Percentiles rank a stretch among this genome's conserved stretches.
These are phyloP conservation scores for Esox niger DNA, from an alignment of 2,113 vertebrate species.

Conservation along the genomic window DNA sequence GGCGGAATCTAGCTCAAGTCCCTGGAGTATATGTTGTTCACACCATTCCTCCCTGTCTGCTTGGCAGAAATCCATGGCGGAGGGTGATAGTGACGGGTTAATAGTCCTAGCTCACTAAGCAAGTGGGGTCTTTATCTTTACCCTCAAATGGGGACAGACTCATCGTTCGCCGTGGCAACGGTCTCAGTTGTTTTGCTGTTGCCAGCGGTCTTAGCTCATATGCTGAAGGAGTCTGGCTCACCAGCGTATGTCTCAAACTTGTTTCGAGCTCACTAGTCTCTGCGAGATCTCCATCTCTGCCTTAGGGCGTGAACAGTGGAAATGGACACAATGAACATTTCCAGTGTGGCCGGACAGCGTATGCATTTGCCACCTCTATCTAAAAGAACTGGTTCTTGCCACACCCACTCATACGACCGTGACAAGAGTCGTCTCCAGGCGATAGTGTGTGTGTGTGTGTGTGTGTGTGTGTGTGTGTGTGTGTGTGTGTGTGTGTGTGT, in stretches of 20 bases:
- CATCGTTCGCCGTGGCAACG: not conserved
- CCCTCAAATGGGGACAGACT: not conserved
- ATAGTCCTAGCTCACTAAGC: not conserved
- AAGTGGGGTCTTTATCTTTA: not conserved
- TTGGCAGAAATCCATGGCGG: conserved; percentile 22
- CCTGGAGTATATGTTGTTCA: conserved; percentile 45
- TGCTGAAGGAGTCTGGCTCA: no score
- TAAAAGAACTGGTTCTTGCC: not conserved
- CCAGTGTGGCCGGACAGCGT: conserved; percentile 1
- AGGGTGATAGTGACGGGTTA: not conserved
- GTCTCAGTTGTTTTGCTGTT: not conserved
- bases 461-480: not conserved
- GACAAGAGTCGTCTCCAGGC: not conserved
- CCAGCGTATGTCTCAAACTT: not conserved
- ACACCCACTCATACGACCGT: not conserved
- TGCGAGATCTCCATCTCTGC: not conserved
- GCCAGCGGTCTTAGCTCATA: not conserved
- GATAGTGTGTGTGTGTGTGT: not conserved
- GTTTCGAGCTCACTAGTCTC: not conserved
- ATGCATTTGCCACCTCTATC: not conserved
- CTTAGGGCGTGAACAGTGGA: no score
- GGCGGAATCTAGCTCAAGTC: conserved; percentile 10
- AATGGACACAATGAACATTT: no score
- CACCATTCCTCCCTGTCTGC: conserved; percentile 41
- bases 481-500: not conserved